These are phyloP conservation scores for Cliona cf. orientalis DNA, from an alignment of 37 sponge, comb jelly and placozoan genomes.

Conservation along the genomic window DNA sequence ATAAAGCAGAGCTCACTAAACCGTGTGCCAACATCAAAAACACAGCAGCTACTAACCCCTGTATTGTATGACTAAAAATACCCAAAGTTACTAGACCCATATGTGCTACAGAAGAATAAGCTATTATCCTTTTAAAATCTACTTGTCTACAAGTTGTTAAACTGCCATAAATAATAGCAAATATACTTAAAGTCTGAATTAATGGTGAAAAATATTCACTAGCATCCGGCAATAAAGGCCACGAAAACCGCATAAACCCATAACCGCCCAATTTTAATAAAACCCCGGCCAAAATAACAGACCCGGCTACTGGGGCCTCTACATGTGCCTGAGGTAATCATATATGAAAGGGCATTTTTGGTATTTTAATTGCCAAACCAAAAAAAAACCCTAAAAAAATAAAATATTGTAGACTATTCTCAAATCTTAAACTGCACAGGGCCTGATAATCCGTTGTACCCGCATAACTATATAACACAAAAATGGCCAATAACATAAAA, in stretches of 20 bases:
- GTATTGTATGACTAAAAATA: constrained; percentile 75
- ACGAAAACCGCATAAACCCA: constrained; percentile 83
- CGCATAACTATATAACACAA: constrained; percentile 53
- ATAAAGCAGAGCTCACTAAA: constrained; percentile 84
- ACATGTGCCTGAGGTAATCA: constrained; percentile 88
- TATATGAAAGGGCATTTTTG: constrained; percentile 87
- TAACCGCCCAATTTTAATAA: constrained; percentile 87
- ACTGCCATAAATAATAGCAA: constrained; percentile 78
- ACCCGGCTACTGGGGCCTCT: constrained; percentile 81
- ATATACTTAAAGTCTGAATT: constrained; percentile 64
- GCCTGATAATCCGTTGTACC: constrained; percentile 82
- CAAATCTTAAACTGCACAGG: constrained; percentile 57
- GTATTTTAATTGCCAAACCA: constrained; percentile 86
- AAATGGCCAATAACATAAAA: constrained; percentile 82
- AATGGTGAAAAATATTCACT: constrained; percentile 74
- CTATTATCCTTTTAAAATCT: constrained; percentile 78
- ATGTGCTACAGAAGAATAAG: constrained; percentile 88
- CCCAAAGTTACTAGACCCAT: constrained; percentile 86
- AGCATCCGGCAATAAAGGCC: constrained; percentile 77
- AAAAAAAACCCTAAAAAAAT: constrained; percentile 80
- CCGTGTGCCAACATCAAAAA: constrained; percentile 92
- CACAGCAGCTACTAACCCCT: constrained; percentile 64
- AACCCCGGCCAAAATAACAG: constrained; percentile 84
- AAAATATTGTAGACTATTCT: constrained; percentile 49
- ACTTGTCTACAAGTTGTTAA: constrained; percentile 72